Conservation (phyloP, 1,140 invertebrate genomes). For the Drosophila miranda region DNA sequence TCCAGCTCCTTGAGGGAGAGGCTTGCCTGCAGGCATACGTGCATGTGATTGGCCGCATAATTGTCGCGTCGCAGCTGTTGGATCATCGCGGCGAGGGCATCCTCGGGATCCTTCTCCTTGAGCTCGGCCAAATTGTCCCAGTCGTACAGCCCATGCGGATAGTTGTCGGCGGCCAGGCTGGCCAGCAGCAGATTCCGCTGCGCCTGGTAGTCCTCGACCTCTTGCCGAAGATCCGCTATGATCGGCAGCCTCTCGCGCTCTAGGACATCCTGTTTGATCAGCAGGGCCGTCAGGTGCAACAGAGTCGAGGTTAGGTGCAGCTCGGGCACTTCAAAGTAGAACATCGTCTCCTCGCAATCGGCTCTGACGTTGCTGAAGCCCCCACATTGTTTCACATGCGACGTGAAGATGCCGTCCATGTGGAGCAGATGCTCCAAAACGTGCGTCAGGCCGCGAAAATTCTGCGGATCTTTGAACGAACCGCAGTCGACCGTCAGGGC, state of each 20-base stretch:
- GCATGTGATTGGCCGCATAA: conserved; percentile 96
- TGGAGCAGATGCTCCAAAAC: conserved; percentile 98
- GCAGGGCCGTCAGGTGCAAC: conserved; percentile 94
- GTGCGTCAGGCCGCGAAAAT: conserved; percentile 94
- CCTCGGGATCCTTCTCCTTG: conserved; percentile 86
- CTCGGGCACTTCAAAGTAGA: conserved; percentile 93
- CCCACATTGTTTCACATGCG: conserved; percentile 90
- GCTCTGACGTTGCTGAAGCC: conserved; percentile 93
- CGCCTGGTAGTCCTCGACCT: conserved; percentile 67
- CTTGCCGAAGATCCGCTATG: conserved; percentile 87
- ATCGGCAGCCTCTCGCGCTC: conserved; percentile 94
- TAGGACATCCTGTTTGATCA: conserved; percentile 94
- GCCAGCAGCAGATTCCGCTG: conserved; percentile 87
- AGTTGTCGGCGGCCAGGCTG: conserved; percentile 86
- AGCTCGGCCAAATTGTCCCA: conserved; percentile 93
- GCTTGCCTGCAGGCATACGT: conserved; percentile 90
- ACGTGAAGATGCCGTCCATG: conserved; percentile 93
- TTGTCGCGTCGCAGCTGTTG: conserved; percentile 91
- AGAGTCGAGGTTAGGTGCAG: conserved; percentile 88
- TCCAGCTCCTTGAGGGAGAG: conserved; percentile 90
- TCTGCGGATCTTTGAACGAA: conserved; percentile 86
- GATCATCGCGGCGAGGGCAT: conserved; percentile 86
- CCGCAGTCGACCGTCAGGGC: conserved; percentile 88
- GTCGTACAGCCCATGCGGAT: conserved; percentile 92
- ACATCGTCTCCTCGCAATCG: conserved; percentile 92